Evolutionary conservation across 1,140 invertebrate species (phyloP).

Genomic region (Semibalanus balanoides): DNA sequence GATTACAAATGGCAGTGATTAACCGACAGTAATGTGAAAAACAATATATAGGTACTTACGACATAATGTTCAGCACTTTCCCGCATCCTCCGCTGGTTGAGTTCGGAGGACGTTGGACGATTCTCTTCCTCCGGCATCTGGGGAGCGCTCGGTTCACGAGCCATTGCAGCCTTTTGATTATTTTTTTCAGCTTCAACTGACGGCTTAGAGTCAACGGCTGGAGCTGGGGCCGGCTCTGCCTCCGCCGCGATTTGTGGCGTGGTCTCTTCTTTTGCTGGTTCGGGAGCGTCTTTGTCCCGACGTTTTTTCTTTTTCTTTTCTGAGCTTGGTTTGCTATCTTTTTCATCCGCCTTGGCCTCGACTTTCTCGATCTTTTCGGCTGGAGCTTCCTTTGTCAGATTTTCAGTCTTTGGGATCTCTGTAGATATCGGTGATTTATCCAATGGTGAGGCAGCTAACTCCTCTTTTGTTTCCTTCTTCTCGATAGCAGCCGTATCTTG

Average conservation of each 20-base stretch:
- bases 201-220: no score
- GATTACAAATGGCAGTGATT: no score
- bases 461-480: neutral
- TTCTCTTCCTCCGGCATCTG: no score
- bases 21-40: no score
- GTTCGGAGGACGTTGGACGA: neutral
- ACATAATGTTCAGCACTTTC: neutral
- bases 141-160: no score
- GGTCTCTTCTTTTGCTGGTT: no score
- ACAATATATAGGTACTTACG: neutral
- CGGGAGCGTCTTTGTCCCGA: no score
- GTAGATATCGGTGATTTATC: neutral
- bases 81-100: neutral
- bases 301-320: neutral
- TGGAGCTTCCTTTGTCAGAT: neutral
- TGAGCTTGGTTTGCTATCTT: neutral
- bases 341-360: neutral
- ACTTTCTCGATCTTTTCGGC: neutral
- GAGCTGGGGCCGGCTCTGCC: no score
- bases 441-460: neutral
- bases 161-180: no score
- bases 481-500: conserved; percentile 9
- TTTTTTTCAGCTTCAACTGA: no score
- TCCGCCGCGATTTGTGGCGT: no score
- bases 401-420: neutral